Base-by-base conservation (phyloP, 2,113 vertebrate genomes). In the Macrotus californicus region DNA sequence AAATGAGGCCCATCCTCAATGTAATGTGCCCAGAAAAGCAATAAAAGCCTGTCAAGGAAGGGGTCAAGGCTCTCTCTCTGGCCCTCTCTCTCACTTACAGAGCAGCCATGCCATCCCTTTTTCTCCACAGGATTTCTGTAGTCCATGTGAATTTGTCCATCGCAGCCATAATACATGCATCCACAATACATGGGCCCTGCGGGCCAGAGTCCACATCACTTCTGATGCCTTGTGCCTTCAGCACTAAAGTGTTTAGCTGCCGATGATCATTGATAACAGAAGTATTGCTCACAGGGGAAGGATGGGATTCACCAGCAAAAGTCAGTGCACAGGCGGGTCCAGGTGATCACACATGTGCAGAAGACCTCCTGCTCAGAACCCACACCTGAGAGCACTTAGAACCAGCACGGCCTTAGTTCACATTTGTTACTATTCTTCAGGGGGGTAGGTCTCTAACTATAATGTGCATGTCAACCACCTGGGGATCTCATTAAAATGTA, bases 321-420 rank as follows among this genome's bases (percentile, higher is more conserved):
- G 61, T 31, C 34, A 8, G 12, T 26, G 21, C 7, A 43, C 79
- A 82, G 67, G 24, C 16, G 43, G 54, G 54, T 29, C 48, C 11
- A 2, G 54, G 66, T 10, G 43, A 50, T 80, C 12, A 34, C 0
- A 0, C 4, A 24, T 3, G 16, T 13, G 0, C 24, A 81, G 46
- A 70, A 59, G 18, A 61, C 9, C 43, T 67, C 19, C 50, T 81
- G 76, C n/a, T 91, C 52, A 46, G 72, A 85, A 80, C 21, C 79
- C 24, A 80, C 54, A 56, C 16, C 61, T 6, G 34, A 70, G 9
- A 82, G 31, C n/a, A 46, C 54, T 84, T 43, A 76, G 15, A 31
- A 39, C 19, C 34, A 69, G 43, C 26, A 16, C 14, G 52, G 16
- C 7, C 4, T 43, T 31, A 3, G 34, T 39, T 89, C 59, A 41